Evolutionary conservation across 2,797 vertebrate species (phyloP).

Genomic region (Squalus acanthias): DNA sequence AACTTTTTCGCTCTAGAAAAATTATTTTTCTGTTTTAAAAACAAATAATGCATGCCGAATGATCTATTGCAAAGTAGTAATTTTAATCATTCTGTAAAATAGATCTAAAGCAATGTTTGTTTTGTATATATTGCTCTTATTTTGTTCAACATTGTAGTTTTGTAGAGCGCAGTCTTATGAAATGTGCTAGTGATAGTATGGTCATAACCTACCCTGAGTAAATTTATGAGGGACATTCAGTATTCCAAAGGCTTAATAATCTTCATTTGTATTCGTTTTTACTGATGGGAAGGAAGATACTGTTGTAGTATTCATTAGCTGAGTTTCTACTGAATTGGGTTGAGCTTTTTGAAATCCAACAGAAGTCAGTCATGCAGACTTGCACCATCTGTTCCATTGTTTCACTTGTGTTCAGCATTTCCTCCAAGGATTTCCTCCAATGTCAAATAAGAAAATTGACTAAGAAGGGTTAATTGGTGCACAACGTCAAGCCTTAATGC

Average conservation of each 20-base stretch:
- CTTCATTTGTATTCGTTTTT: neutral
- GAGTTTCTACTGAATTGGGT: conserved; percentile 12
- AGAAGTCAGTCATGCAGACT: neutral
- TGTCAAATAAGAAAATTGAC: conserved; percentile 21
- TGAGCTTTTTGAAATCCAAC: neutral
- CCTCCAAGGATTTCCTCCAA: conserved; percentile 35
- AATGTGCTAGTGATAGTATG: neutral
- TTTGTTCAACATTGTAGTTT: neutral
- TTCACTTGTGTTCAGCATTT: conserved; percentile 25
- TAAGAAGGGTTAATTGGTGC: neutral
- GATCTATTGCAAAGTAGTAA: neutral
- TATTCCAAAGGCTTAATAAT: neutral
- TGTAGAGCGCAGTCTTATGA: neutral
- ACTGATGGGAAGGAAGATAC: neutral
- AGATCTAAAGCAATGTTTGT: neutral
- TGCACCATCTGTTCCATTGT: conserved; percentile 37
- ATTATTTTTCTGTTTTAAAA: neutral
- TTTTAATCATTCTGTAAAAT: neutral
- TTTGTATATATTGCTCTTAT: neutral
- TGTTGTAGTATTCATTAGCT: neutral
- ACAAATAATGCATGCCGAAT: neutral
- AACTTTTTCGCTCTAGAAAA: neutral
- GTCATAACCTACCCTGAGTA: no score
- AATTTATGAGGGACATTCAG: neutral
- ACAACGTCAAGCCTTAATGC: neutral